A percentile compares a stretch with the other conserved stretches of the same genome.
phyloP scores from a whole-genome alignment of 53 echinoderm and acorn worm species.

The Pentamera pediparva region DNA sequence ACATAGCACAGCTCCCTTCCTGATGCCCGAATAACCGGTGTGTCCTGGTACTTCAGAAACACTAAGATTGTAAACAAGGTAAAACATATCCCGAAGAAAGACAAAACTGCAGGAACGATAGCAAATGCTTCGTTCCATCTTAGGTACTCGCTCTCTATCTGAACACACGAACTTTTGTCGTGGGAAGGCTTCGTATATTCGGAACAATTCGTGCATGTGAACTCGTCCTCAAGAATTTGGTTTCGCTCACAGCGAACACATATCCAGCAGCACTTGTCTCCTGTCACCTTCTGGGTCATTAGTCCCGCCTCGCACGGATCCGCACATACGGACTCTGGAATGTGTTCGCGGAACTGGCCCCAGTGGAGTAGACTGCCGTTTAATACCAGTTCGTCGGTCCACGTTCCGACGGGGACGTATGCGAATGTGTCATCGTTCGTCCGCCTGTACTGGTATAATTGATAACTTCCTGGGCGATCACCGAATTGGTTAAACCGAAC shows the following conservation, averaged over 20 bases:
- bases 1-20: slow-evolving; percentile 94
- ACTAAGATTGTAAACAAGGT: slow-evolving; percentile 70
- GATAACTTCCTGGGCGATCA: slow-evolving; percentile 82
- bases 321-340: slow-evolving; percentile 67
- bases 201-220: slow-evolving; percentile 63
- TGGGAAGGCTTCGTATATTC: slow-evolving; percentile 37
- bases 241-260: slow-evolving; percentile 63
- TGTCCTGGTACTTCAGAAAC: slow-evolving; percentile 75
- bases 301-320: slow-evolving; percentile 59
- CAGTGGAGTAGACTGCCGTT: slow-evolving; percentile 54
- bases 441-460: slow-evolving; percentile 71
- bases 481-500: slow-evolving; percentile 92
- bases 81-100: slow-evolving; percentile 61
- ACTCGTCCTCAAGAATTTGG: slow-evolving; percentile 63
- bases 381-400: slow-evolving; percentile 49
- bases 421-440: slow-evolving; percentile 8
- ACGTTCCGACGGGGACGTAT: slow-evolving; percentile 75
- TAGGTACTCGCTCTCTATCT: slow-evolving; percentile 62
- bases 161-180: slow-evolving; percentile 54
- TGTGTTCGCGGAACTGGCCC: slow-evolving; percentile 20
- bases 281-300: slow-evolving; percentile 38
- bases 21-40: slow-evolving; percentile 90
- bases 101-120: slow-evolving; percentile 61
- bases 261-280: slow-evolving; percentile 87
- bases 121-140: slow-evolving; percentile 79